A percentile compares a stretch with the other conserved stretches of the same genome.
Evolutionary conservation across 2,113 vertebrate species (phyloP).

Genomic region (Empidonax alnorum): DNA sequence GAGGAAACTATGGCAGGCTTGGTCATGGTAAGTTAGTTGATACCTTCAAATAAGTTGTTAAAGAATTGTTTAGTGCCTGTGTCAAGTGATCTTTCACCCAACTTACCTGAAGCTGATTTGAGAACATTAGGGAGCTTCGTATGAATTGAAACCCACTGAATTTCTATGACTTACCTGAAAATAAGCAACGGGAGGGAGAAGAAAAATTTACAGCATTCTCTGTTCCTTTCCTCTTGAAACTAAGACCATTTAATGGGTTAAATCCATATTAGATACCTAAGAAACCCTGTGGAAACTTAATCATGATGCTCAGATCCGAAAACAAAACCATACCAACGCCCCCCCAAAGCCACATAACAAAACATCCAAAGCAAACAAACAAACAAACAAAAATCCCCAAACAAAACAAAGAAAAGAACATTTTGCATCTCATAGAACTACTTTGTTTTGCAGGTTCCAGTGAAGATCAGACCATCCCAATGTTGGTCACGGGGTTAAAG

Average conservation of each 20-base stretch:
- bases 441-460: conserved; percentile 86
- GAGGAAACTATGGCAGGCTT: conserved; percentile 95
- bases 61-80: neutral
- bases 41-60: neutral
- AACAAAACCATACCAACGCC: neutral
- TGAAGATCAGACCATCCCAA: conserved; percentile 95
- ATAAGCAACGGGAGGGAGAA: neutral
- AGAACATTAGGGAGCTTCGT: neutral
- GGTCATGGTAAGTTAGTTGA: conserved; percentile 85
- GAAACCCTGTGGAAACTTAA: neutral
- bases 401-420: neutral
- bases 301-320: neutral
- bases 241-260: neutral
- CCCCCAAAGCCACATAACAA: accelerated
- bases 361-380: neutral
- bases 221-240: neutral
- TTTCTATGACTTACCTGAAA: neutral
- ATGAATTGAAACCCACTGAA: neutral
- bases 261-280: neutral
- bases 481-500: conserved; percentile 93
- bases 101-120: neutral
- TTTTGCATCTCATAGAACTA: neutral
- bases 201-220: neutral
- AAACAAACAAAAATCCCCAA: neutral
- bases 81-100: neutral